Base-by-base conservation (phyloP, 2,888 invertebrate genomes). In the Lissonota sp. region DNA sequence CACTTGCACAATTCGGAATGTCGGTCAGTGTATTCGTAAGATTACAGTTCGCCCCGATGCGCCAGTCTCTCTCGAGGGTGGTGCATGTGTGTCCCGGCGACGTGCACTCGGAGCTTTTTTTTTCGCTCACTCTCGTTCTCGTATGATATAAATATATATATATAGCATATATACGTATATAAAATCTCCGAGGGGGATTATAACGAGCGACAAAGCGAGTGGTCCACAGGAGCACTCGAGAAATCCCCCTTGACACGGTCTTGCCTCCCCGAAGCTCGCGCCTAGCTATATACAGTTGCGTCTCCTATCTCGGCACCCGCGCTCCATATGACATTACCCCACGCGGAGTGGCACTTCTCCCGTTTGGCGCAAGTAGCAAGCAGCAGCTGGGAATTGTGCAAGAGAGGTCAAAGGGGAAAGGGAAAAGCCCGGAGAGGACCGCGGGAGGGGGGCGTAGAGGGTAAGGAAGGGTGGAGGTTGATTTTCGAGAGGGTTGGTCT, bases 211-310 rank as follows among this genome's bases (percentile, higher is more conserved):
- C 82, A 73, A 80, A 80, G 80, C 63, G 78, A 70, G 75, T 63
- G 66, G 67, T 49, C 71, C 55, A 71, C 58, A 66, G 67, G 70
- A 81, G 64, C 71, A 69, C 78, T 80, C 69, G 67, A 81, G 81
- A 72, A 64, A 46, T 51, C 62, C 82, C 83, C 74, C 86, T 87
- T 85, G 87, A 87, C 87, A 83, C 86, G 78, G 63, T 75, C 74
- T 80, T 82, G 80, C 81, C 82, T 82, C 83, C 81, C 79, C 74
- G 79, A 81, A 86, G 83, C 84, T 83, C 63, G 53, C 14, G 39
- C n/a, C 42, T 8, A 12, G 3, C 69, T 26, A 8, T n/a, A 16
- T 10, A n/a, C n/a, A 16, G 5, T 6, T 63, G 5, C 26, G 6
- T 8, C 42, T 26, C 26, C 16, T 62, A 49, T 57, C 58, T 51